Evolutionary conservation across 2,797 vertebrate genomes (phyloP), one percentile per base, ranked within the genome.

Genomic region (Falco novaeseelandiae): DNA sequence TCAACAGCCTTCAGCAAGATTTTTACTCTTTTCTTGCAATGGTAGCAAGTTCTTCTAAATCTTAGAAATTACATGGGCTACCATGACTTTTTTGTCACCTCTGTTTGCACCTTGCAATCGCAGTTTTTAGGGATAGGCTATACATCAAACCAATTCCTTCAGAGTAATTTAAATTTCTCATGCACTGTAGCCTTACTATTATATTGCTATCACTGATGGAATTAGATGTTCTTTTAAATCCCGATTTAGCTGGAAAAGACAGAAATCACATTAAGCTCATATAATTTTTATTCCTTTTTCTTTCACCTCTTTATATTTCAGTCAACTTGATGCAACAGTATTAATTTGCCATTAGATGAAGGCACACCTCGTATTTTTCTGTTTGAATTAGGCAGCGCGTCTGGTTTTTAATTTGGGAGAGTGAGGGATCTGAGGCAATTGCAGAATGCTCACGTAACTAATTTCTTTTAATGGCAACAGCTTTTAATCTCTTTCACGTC

Each of bases 401-500:
- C 77, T 96, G 44, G 17, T 85, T 77, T 78, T 92, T 93, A 70
- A 88, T 95, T 96, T 94, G 42, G 20, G 29, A 95, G 58, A 90
- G 72, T 91, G 61, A 91, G 84, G 38, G 26, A 54, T 95, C 62
- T 90, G 40, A 95, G 63, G 17, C 94, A 91, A 92, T 38, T 92
- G n/a, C 42, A 67, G 83, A 91, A 72, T 51, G 21, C 38, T 93
- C 95, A n/a, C 40, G 8, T 91, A 95, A 82, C 44, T 95, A 86
- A 93, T 86, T 91, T 85, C 55, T 89, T 97, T 95, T 91, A 92
- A 92, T 91, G 25, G 74, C 29, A 2, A 72, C 48, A 73, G 8
- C n/a, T 93, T 93, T 96, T 96, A 92, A 91, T 97, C 85, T 94
- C 66, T 87, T 96, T 78, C 66, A 65, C 3, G 1, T 95, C 78